Conservation (phyloP, 2,797 vertebrate species). For the Pangasius mekongensis region DNA sequence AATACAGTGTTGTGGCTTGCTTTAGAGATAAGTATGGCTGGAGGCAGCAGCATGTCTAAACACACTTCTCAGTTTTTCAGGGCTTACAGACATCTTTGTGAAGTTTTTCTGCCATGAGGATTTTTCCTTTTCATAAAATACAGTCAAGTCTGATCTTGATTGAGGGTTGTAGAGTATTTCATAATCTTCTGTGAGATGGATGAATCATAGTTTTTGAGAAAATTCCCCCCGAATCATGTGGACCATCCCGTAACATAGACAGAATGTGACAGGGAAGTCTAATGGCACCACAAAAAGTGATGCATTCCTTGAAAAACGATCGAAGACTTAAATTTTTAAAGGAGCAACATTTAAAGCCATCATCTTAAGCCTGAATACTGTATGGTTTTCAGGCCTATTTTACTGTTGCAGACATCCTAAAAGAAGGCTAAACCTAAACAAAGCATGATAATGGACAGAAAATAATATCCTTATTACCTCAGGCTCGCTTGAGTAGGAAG, state of each 20-base stretch:
- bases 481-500: neutral
- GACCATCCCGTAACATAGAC: no score
- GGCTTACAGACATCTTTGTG: neutral
- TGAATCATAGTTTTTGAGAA: slow-evolving; percentile 11
- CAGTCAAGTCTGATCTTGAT: neutral
- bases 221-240: neutral
- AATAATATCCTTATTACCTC: neutral
- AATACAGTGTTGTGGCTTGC: slow-evolving; percentile 1
- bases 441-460: neutral
- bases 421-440: neutral
- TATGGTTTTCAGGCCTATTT: neutral
- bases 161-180: neutral
- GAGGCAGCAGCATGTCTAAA: slow-evolving; percentile 2
- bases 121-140: neutral
- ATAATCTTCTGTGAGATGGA: neutral
- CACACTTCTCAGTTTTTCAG: slow-evolving; percentile 1
- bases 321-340: neutral
- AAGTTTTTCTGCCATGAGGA: neutral
- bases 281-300: neutral
- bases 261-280: neutral
- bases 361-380: neutral
- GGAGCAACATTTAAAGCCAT: neutral
- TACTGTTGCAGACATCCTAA: neutral
- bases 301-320: neutral
- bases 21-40: slow-evolving; percentile 6